A percentile compares a stretch with the other conserved stretches of the same genome.
phyloP scores from a whole-genome alignment of 2,797 vertebrate species.

The Crocidura indochinensis region DNA sequence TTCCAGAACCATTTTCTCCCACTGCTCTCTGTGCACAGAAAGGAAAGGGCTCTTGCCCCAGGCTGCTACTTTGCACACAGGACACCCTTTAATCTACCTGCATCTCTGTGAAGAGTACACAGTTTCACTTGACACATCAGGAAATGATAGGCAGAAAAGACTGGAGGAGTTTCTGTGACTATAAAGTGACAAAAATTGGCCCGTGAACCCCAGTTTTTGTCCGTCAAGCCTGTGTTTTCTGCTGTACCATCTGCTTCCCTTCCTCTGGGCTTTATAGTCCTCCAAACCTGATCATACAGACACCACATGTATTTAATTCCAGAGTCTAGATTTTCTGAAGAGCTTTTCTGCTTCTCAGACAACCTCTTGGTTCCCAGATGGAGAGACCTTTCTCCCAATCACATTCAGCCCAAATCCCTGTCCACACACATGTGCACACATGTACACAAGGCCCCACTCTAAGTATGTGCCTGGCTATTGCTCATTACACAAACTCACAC shows the following conservation, averaged over 20 bases:
- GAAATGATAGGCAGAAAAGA: neutral
- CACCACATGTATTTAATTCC: neutral
- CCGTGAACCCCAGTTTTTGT: neutral
- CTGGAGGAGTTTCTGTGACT: neutral
- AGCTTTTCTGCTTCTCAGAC: no score
- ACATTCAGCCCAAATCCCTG: neutral
- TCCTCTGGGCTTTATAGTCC: neutral
- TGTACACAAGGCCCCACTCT: neutral
- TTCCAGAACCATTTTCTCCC: constrained; percentile 21
- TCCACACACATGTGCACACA: no score
- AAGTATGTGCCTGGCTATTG: neutral
- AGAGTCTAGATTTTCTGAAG: neutral
- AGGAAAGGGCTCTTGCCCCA: neutral
- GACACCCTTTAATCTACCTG: neutral
- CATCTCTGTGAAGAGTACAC: neutral
- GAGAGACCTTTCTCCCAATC: neutral
- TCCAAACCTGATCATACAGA: neutral
- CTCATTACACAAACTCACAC: neutral
- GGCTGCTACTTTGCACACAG: neutral
- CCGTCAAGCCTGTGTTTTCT: neutral
- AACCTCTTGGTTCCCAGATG: neutral
- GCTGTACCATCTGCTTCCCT: neutral
- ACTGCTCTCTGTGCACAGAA: neutral
- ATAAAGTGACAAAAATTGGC: neutral
- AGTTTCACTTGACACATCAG: neutral